These are phyloP conservation scores for Tribolium castaneum DNA, from an alignment of 1,140 invertebrate species.

Conservation along the genomic window DNA sequence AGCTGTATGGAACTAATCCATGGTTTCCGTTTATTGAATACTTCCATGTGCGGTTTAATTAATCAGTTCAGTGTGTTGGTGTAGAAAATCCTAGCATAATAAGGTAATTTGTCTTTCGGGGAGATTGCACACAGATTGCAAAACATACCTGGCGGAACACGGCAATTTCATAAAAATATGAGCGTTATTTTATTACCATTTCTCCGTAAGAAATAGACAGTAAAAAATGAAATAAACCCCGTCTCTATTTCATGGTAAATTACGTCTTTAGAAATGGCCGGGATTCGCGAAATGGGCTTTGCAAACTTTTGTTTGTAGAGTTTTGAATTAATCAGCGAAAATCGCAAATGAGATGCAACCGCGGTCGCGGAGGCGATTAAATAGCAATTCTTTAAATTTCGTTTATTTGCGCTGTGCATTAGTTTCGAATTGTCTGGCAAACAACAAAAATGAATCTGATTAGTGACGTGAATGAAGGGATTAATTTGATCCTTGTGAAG, in stretches of 20 bases:
- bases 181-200: constrained; percentile 36
- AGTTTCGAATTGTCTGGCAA: constrained; percentile 18
- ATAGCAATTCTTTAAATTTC: constrained; percentile 26
- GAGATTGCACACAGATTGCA: constrained; percentile 33
- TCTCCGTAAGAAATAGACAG: constrained; percentile 34
- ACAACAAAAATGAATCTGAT: constrained; percentile 31
- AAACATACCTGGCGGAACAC: constrained; percentile 34
- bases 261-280: constrained; percentile 30
- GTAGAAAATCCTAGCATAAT: constrained; percentile 22
- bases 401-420: constrained; percentile 22
- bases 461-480: constrained; percentile 24
- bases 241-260: constrained; percentile 35
- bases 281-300: constrained; percentile 30
- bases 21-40: constrained; percentile 22
- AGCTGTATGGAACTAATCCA: constrained; percentile 7
- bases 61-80: constrained; percentile 21
- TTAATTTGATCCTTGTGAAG: constrained; percentile 17
- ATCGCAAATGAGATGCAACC: constrained; percentile 23
- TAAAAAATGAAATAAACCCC: constrained; percentile 36
- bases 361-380: constrained; percentile 18
- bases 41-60: constrained; percentile 5
- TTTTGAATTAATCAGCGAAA: constrained; percentile 34
- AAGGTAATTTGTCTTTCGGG: constrained; percentile 26
- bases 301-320: constrained; percentile 32
- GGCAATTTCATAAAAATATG: constrained; percentile 34